phyloP scores from a whole-genome alignment of 2,888 invertebrate genomes.

The Melolontha melolontha region DNA sequence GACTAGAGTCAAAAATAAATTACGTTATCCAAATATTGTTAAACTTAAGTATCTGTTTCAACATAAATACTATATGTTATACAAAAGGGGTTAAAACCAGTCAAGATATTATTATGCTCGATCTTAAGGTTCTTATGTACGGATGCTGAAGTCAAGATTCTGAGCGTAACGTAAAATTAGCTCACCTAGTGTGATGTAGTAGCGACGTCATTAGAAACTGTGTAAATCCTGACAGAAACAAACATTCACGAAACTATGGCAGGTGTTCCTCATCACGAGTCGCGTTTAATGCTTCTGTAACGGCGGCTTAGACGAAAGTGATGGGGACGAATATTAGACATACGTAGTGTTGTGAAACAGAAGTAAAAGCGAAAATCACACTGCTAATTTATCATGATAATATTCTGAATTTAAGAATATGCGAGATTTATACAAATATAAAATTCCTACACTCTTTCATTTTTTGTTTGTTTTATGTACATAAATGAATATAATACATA shows the following conservation, averaged over 20 bases:
- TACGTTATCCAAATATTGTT: slow-evolving; percentile 32
- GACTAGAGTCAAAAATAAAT: slow-evolving; percentile 37
- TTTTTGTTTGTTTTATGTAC: too few relatives aligned
- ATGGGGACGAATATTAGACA: slow-evolving; percentile 40
- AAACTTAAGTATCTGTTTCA: slow-evolving; percentile 39
- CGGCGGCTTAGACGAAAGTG: slow-evolving; percentile 42
- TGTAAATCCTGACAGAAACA: slow-evolving; percentile 50
- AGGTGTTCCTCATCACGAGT: slow-evolving; percentile 48
- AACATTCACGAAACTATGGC: slow-evolving; percentile 48
- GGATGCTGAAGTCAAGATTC: slow-evolving; percentile 43
- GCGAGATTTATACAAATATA: too few relatives aligned
- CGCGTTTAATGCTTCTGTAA: slow-evolving; percentile 43
- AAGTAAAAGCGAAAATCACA: slow-evolving; percentile 42
- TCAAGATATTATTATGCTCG: slow-evolving; percentile 22
- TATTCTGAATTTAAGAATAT: slow-evolving; percentile 33
- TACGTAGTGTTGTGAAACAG: slow-evolving; percentile 34
- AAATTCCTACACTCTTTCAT: too few relatives aligned
- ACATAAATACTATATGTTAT: slow-evolving; percentile 22
- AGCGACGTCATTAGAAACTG: slow-evolving; percentile 46
- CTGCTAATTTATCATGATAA: slow-evolving; percentile 41
- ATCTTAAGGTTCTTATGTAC: slow-evolving; percentile 40
- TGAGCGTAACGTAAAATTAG: slow-evolving; percentile 48
- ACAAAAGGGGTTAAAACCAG: slow-evolving; percentile 14
- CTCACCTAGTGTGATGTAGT: slow-evolving; percentile 47
- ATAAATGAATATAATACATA: too few relatives aligned